Evolutionary conservation across 2,797 vertebrate genomes (phyloP), one percentile per base, ranked within the genome.

Genomic region (Australoheros facetus): DNA sequence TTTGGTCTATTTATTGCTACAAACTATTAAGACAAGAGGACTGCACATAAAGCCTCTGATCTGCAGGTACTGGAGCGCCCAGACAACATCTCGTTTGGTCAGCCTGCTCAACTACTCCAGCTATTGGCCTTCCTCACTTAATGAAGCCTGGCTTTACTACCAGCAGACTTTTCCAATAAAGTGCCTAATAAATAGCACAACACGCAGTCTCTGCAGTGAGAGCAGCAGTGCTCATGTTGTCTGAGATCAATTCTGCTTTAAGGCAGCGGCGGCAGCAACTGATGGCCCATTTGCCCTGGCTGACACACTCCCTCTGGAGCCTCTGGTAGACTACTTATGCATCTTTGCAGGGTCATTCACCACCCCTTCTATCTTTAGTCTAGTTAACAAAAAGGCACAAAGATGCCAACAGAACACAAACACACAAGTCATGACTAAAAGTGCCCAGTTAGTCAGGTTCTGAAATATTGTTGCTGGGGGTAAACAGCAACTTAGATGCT

Each of bases 131-230:
- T 89, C 75, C 75, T 85, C 48, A 5, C 75, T 88, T 90, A 88
- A 90, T 90, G 84, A 85, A 84, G 85, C 77, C 82, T 56, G 77
- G 21, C 79, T 91, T 88, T 85, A 89, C 82, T 75, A 81, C 79
- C 78, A 80, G 78, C 85, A 79, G 87, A 87, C 78, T 71, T 79
- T 83, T 80, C 85, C 85, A 86, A 87, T 89, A 91, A 90, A 90
- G 48, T 6, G 71, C 57, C 71, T 83, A 89, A 89, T 91, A 89
- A 90, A 91, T 75, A 87, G 84, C 83, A 78, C 71, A 80, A 87
- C 83, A 84, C 56, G 75, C 75, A 75, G 86, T 55, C 66, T 83
- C 75, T 82, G 85, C 80, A 85, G 82, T 30, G 75, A 84, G 72
- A 73, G 83, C 62, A 73, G 72, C 5, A 21, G 78, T 34, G 71